These are phyloP conservation scores for Octomys mimax DNA, from an alignment of 2,797 vertebrate genomes.

Conservation along the genomic window DNA sequence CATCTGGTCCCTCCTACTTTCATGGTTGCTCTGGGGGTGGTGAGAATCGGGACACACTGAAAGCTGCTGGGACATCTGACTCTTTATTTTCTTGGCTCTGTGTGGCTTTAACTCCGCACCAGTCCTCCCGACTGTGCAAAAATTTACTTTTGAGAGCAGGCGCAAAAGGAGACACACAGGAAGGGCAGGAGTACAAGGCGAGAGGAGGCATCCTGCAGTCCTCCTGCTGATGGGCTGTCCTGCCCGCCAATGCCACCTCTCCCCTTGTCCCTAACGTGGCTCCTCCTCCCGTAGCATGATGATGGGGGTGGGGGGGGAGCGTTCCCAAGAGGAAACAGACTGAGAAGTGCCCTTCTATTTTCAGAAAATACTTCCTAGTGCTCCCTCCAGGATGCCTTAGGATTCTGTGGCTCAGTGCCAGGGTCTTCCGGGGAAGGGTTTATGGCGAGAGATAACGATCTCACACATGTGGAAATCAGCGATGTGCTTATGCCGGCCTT, in stretches of 20 bases:
- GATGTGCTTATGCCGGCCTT: not conserved
- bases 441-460: not conserved
- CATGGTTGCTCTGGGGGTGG: conserved; percentile 85
- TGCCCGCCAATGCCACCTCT: not conserved
- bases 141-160: conserved; percentile 71
- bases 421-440: not conserved
- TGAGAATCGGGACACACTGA: conserved; percentile 82
- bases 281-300: not conserved
- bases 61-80: conserved; percentile 86
- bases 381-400: not conserved
- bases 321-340: not conserved
- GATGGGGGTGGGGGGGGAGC: not conserved
- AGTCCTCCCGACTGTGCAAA: conserved; percentile 66
- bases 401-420: not conserved
- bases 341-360: not conserved
- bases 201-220: not conserved
- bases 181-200: not conserved
- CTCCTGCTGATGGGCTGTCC: not conserved
- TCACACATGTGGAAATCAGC: not conserved
- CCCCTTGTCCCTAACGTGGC: not conserved
- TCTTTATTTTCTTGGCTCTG: conserved; percentile 85
- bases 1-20: conserved; percentile 86
- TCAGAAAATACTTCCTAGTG: not conserved
- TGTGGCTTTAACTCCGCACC: conserved; percentile 75
- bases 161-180: conserved; percentile 12